Conservation (phyloP, 2,113 vertebrate species). For the Rynchops niger region DNA sequence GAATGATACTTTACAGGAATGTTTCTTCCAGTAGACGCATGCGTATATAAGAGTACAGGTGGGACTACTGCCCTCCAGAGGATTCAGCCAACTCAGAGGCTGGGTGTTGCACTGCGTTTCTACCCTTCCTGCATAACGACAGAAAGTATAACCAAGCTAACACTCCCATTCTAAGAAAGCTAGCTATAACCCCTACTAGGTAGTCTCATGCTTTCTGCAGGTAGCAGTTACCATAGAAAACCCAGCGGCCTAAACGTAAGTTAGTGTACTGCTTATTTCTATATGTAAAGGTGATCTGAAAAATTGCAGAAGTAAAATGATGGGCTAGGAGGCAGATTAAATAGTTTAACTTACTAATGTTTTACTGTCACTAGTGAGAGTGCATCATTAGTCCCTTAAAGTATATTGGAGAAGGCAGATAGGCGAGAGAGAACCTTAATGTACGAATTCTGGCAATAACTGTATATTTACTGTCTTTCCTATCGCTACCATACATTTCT, state of each 20-base stretch:
- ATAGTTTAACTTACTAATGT: neutral
- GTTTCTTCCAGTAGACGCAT: neutral
- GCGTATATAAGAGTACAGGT: neutral
- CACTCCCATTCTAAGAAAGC: rapidly evolving
- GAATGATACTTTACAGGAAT: neutral
- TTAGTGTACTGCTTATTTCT: neutral
- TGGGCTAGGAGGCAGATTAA: neutral
- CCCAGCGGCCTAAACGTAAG: neutral
- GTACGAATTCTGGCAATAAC: neutral
- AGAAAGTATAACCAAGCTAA: too few relatives aligned
- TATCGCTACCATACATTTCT: neutral
- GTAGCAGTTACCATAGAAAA: neutral
- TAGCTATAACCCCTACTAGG: neutral
- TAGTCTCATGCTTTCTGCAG: neutral
- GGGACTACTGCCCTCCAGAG: neutral
- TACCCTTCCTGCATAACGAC: rapidly evolving
- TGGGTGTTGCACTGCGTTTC: neutral
- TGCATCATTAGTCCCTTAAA: neutral
- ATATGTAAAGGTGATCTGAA: neutral
- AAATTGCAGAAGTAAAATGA: neutral
- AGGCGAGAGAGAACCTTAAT: neutral
- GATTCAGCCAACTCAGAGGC: rapidly evolving
- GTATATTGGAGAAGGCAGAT: neutral
- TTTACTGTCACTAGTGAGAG: neutral
- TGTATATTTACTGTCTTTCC: neutral